Conservation (phyloP, 2,888 invertebrate species). For the Electrophaes corylata region DNA sequence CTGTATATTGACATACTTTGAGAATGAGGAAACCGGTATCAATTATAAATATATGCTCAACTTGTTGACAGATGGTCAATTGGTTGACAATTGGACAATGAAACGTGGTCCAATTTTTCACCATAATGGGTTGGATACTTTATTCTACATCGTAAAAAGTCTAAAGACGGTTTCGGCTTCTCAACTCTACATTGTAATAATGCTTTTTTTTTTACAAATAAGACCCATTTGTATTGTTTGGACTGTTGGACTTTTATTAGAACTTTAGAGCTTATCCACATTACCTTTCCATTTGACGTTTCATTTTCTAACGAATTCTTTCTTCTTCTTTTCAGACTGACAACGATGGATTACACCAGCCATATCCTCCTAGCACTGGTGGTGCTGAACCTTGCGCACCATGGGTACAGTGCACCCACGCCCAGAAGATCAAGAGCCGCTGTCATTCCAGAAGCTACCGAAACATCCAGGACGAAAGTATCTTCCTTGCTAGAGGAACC, state of each 20-base stretch:
- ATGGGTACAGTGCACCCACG: slow-evolving; percentile 61
- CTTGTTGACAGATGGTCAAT: not conserved
- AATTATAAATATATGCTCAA: not conserved
- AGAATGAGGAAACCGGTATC: slow-evolving; percentile 17
- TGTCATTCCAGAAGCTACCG: slow-evolving; percentile 42
- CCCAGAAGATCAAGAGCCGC: slow-evolving; percentile 68
- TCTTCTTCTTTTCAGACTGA: slow-evolving; percentile 59
- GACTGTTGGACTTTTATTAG: too few relatives aligned
- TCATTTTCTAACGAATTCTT: slow-evolving; percentile 16
- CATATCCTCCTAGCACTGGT: slow-evolving; percentile 56
- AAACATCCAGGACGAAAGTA: slow-evolving; percentile 61
- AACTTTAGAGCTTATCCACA: too few relatives aligned
- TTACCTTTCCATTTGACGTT: too few relatives aligned
- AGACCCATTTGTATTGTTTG: too few relatives aligned
- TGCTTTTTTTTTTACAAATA: too few relatives aligned
- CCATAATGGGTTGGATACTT: not conserved
- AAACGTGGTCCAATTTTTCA: not conserved
- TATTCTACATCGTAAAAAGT: not conserved
- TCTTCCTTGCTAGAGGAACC: slow-evolving; percentile 48
- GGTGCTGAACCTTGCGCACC: slow-evolving; percentile 56
- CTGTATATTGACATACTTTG: slow-evolving; percentile 10
- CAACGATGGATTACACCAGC: slow-evolving; percentile 60
- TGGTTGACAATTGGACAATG: too few relatives aligned
- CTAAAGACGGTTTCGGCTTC: not conserved
- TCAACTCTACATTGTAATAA: too few relatives aligned